Percentiles rank a stretch among this genome's conserved stretches.
These are phyloP conservation scores for Campoletis raptor DNA, from an alignment of 2,888 invertebrate species.

Conservation along the genomic window DNA sequence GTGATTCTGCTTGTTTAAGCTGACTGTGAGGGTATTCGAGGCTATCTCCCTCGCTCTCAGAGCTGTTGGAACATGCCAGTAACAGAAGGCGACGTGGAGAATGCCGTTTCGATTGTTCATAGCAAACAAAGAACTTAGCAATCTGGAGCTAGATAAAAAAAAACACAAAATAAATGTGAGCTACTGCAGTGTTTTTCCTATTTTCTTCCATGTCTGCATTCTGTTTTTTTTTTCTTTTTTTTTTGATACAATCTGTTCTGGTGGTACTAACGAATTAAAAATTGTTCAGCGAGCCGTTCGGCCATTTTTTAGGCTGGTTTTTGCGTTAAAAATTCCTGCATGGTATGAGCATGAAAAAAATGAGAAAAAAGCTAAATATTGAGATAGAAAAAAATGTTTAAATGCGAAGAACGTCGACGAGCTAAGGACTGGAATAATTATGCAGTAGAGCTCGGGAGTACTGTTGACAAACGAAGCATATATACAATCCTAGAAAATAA, in stretches of 20 bases:
- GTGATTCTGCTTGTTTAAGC: conserved; percentile 44
- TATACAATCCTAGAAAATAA: conserved; percentile 57
- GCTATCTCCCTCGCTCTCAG: conserved; percentile 33
- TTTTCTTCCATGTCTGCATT: conserved; percentile 18
- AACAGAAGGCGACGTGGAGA: conserved; percentile 31
- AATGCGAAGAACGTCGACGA: conserved; percentile 40
- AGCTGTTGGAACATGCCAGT: conserved; percentile 39
- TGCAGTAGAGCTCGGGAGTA: conserved; percentile 53
- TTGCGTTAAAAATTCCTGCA: conserved; percentile 61
- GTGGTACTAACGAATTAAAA: conserved; percentile 65
- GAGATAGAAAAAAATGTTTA: conserved; percentile 17
- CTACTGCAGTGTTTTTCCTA: conserved; percentile 47
- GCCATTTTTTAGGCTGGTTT: conserved; percentile 55
- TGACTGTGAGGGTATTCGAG: conserved; percentile 35
- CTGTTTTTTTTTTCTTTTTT: not conserved
- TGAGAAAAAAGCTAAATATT: conserved; percentile 15
- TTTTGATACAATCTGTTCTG: conserved; percentile 21
- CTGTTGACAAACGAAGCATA: conserved; percentile 64
- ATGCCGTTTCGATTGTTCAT: conserved; percentile 55
- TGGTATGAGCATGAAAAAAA: conserved; percentile 31
- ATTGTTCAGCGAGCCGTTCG: conserved; percentile 65
- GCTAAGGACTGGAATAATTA: conserved; percentile 67
- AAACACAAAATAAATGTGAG: conserved; percentile 30
- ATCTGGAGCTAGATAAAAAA: conserved; percentile 40
- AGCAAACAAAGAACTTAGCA: conserved; percentile 65